Base-by-base conservation (phyloP, 2,888 invertebrate genomes). In the Nasonovia ribisnigri region DNA sequence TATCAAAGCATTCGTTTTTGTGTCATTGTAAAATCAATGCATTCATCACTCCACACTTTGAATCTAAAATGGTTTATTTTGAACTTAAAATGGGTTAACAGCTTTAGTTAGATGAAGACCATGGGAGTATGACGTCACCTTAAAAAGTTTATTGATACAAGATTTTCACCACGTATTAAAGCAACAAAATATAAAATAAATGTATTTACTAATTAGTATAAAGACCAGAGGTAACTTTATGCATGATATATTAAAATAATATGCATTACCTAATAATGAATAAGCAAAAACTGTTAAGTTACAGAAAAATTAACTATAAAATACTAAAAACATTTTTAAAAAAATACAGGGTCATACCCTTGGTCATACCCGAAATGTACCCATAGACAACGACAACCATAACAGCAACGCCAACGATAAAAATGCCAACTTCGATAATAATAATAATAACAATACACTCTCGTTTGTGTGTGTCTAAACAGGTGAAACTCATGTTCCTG, bases 401-500 rank as follows among this genome's bases (percentile, higher is more conserved):
- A 57, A 57, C 26, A 29, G 3, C 29, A 60, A n/a, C n/a, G 5
- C 16, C n/a, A 6, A 67, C 16, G 16, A 67, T 16, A 36, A 67
- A 67, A n/a, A n/a, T 36, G 2, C n/a, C 67, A 67, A 6, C 54
- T 54, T 51, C 4, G 13, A n/a, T 67, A 67, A 67, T 11, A 29
- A 57, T 26, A 26, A 29, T n/a, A 13, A 16, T 16, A 67, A 2
- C n/a, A 42, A 29, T 51, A 89, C 48, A 1, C 36, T 84, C 20
- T 16, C 36, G n/a, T n/a, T 6, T 24, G 42, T 84, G 42, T 26
- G 43, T 86, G 26, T 24, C 16, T 57, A 96, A 96, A 36, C 96
- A 98, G 98, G 97, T 98, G 95, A 98, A 97, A 96, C 97, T 98
- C 95, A 97, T 99, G 96, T 98, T 99, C 96, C 97, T 99, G 95